phyloP scores from a whole-genome alignment of 2,113 vertebrate species.

The Ictidomys tridecemlineatus region DNA sequence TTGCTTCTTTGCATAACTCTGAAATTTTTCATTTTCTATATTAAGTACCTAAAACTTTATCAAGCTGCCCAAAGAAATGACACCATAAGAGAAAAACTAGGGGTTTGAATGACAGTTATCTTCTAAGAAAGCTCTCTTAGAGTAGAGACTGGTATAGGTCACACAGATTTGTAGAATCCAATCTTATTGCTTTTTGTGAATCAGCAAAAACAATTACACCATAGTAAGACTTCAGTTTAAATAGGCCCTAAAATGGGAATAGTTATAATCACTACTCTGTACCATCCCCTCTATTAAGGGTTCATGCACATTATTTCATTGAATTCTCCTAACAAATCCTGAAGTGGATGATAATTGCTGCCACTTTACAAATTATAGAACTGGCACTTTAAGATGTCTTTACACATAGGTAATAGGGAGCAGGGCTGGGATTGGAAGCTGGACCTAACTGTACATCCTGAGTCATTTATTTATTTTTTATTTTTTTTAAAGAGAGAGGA shows the following conservation, averaged over 20 bases:
- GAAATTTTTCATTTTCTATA: conserved; percentile 17
- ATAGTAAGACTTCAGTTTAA: conserved; percentile 32
- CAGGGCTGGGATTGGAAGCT: conserved; percentile 2
- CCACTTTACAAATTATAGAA: conserved; percentile 25
- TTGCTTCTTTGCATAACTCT: not conserved
- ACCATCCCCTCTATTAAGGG: not conserved
- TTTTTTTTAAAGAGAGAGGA: too few relatives aligned
- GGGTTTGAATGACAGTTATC: not conserved
- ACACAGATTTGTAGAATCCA: not conserved
- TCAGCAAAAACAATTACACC: not conserved
- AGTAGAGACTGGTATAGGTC: conserved; percentile 1
- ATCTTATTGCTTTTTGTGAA: not conserved
- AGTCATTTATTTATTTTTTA: too few relatives aligned
- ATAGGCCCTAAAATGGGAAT: not conserved
- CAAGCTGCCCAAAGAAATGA: not conserved
- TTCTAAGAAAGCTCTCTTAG: conserved; percentile 28
- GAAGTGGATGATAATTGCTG: not conserved
- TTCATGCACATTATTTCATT: conserved; percentile 3
- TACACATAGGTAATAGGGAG: not conserved
- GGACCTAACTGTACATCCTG: not conserved
- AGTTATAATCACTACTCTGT: not conserved
- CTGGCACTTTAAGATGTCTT: not conserved
- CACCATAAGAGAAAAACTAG: not conserved
- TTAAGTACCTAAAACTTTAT: conserved; percentile 3
- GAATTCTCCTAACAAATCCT: not conserved